Evolutionary conservation across 2,797 vertebrate species (phyloP).

Genomic region (Chrosomus eos): DNA sequence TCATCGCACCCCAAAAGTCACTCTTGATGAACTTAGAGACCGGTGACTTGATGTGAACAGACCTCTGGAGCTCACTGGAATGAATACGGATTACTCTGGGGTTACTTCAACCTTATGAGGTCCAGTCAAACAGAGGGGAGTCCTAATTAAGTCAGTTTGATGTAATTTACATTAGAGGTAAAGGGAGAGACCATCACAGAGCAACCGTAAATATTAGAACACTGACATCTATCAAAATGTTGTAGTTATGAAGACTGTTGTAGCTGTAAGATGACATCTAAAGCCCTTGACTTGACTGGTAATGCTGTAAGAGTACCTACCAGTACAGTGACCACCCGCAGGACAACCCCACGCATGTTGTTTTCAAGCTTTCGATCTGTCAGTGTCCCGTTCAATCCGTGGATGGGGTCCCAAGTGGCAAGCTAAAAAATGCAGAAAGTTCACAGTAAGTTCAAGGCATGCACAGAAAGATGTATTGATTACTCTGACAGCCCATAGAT

Average conservation of each 20-base stretch:
- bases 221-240: slow-evolving; percentile 1
- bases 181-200: not conserved
- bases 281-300: not conserved
- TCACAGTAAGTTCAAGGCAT: slow-evolving; percentile 17
- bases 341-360: slow-evolving; percentile 96
- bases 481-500: slow-evolving; percentile 4
- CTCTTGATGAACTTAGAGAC: slow-evolving; percentile 44
- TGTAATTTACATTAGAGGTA: slow-evolving; percentile 19
- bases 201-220: not conserved
- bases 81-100: slow-evolving; percentile 39
- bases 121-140: slow-evolving; percentile 14
- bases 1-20: slow-evolving; percentile 45
- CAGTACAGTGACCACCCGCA: slow-evolving; percentile 94
- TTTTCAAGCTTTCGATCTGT: slow-evolving; percentile 97
- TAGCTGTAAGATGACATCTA: not conserved
- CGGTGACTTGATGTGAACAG: slow-evolving; percentile 22
- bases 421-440: slow-evolving; percentile 76
- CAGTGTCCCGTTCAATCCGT: slow-evolving; percentile 93
- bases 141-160: slow-evolving; percentile 27
- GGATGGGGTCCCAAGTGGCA: slow-evolving; percentile 95
- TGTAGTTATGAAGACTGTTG: not conserved
- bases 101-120: slow-evolving; percentile 19
- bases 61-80: not conserved
- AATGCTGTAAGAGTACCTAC: slow-evolving; percentile 76
- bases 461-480: slow-evolving; percentile 19